These are phyloP conservation scores for Parotia lawesii DNA, from an alignment of 2,113 vertebrate genomes.

Conservation along the genomic window DNA sequence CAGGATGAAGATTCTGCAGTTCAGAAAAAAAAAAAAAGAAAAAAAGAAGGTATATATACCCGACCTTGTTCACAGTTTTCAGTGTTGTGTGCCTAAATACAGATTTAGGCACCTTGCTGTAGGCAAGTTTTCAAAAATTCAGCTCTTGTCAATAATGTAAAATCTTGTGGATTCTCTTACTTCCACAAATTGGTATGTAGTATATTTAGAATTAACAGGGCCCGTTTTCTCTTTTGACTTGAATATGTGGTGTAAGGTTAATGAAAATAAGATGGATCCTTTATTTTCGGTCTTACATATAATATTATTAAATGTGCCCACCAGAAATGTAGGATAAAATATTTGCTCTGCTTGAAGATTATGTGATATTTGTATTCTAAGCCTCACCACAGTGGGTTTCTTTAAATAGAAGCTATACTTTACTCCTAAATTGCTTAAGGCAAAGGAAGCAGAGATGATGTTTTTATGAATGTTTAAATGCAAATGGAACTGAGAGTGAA, in stretches of 20 bases:
- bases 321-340: slow-evolving; percentile 68
- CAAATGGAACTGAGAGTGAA: slow-evolving; percentile 80
- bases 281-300: slow-evolving; percentile 50
- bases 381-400: slow-evolving; percentile 76
- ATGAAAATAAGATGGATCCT: slow-evolving; percentile 47
- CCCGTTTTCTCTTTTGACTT: neutral
- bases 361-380: slow-evolving; percentile 77
- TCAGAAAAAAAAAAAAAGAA: neutral
- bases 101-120: slow-evolving; percentile 1
- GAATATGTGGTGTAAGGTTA: neutral
- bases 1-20: neutral
- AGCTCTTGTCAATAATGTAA: neutral
- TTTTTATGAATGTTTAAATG: slow-evolving; percentile 76
- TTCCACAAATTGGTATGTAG: neutral
- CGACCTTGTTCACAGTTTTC: neutral
- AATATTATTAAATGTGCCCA: slow-evolving; percentile 59
- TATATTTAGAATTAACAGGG: slow-evolving; percentile 7
- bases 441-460: slow-evolving; percentile 77
- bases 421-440: slow-evolving; percentile 77
- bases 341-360: slow-evolving; percentile 70
- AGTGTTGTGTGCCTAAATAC: neutral
- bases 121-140: neutral
- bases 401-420: slow-evolving; percentile 86
- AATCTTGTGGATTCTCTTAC: slow-evolving; percentile 13
- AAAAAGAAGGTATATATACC: neutral